Evolutionary conservation across 2,113 vertebrate species (phyloP).

Genomic region (Holacanthus passer): DNA sequence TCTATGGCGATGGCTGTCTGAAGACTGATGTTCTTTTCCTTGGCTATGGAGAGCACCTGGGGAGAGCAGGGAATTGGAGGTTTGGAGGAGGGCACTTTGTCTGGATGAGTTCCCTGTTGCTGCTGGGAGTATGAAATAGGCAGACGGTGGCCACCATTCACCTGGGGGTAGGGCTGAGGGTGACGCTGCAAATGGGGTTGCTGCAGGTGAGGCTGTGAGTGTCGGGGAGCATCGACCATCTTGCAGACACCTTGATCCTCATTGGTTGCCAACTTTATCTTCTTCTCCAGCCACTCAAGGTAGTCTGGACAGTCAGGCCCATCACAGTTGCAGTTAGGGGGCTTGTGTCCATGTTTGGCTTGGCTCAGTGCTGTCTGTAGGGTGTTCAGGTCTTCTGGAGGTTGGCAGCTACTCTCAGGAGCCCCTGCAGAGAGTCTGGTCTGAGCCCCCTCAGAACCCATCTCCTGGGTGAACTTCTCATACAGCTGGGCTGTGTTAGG

Average conservation of each 20-base stretch:
- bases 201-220: slow-evolving; percentile 62
- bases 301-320: slow-evolving; percentile 98
- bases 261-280: slow-evolving; percentile 89
- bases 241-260: slow-evolving; percentile 76
- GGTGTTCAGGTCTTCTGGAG: slow-evolving; percentile 89
- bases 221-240: slow-evolving; percentile 51
- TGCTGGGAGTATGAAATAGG: slow-evolving; percentile 67
- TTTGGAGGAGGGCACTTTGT: slow-evolving; percentile 79
- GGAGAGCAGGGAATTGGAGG: slow-evolving; percentile 92
- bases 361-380: slow-evolving; percentile 91
- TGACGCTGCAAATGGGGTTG: slow-evolving; percentile 61
- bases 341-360: slow-evolving; percentile 94
- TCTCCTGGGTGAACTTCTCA: slow-evolving; percentile 93
- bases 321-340: slow-evolving; percentile 96
- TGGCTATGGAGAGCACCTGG: slow-evolving; percentile 93
- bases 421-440: slow-evolving; percentile 70
- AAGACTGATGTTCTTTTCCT: slow-evolving; percentile 97
- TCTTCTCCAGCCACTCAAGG: slow-evolving; percentile 97
- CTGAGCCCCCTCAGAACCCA: slow-evolving; percentile 80
- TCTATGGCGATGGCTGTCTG: slow-evolving; percentile 97
- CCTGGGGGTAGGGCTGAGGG: slow-evolving; percentile 66
- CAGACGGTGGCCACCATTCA: slow-evolving; percentile 70
- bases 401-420: slow-evolving; percentile 68
- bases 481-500: slow-evolving; percentile 87
- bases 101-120: slow-evolving; percentile 55